Base-by-base conservation (phyloP, 1,140 invertebrate species). In the Tribolium castaneum region DNA sequence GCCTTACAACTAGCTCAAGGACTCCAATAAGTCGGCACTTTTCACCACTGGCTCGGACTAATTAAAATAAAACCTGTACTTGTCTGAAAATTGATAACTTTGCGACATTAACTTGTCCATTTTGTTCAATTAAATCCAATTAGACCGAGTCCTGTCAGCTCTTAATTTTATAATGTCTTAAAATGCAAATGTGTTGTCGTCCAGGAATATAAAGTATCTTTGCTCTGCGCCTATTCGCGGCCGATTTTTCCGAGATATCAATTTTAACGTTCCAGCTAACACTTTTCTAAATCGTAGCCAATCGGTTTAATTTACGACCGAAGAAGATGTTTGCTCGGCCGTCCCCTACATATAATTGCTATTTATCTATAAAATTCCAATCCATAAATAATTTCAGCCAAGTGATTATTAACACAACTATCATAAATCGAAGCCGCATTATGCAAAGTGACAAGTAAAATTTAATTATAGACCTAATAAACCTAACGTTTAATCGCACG, bases 1-100 rank as follows among this genome's bases (percentile, higher is more conserved):
- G 25, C 7, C 45, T 6, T 71, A 34, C 7, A 71, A 56, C 49
- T 77, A 77, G 54, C 22, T 76, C n/a, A 25, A 70, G 54, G 66
- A 76, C 66, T 45, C 30, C 74, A 59, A 54, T 22, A 66, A 35
- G 7, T 50, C 45, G 3, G 45, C 45, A 50, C 45, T 50, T 50
- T 50, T 50, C 9, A 10, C 45, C 45, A 50, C 9, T 50, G 22
- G 1, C 5, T 25, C 22, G 5, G 22, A 25, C 25, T 30, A 30
- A 30, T 30, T 50, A 50, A 50, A 50, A 50, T 9, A 9, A 50
- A 50, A 50, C n/a, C n/a, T n/a, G n/a, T n/a, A n/a, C n/a, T n/a
- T n/a, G 25, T 6, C 25, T 1, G 25, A 2, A 45, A 45, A 45
- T 39, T 9, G 9, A 45, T 45, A 45, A 10, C 39, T 45, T 45